A percentile compares a stretch with the other conserved stretches of the same genome.
Evolutionary conservation across 2,888 invertebrate species (phyloP).

Genomic region (Thyatira batis): DNA sequence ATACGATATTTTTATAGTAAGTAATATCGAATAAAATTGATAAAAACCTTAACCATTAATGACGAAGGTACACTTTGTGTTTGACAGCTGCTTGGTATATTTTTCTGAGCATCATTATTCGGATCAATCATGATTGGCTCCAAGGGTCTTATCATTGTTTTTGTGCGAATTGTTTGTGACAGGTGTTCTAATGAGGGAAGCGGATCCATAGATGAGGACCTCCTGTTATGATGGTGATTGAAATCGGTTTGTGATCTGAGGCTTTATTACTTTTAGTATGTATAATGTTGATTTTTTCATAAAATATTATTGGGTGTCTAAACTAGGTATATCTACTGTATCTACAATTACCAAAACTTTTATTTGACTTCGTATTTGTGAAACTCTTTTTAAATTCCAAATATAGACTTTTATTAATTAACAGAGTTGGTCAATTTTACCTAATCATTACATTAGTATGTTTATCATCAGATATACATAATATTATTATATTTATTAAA

Average conservation of each 20-base stretch:
- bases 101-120: not conserved
- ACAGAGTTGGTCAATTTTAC: too few species aligned
- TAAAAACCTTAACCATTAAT: not conserved
- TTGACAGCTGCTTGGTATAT: not conserved
- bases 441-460: too few species aligned
- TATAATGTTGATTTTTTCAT: not conserved
- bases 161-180: constrained; percentile 27
- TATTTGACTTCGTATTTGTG: too few species aligned
- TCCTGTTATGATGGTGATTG: not conserved
- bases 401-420: too few species aligned
- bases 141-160: constrained; percentile 32
- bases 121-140: not conserved
- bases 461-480: too few species aligned
- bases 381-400: too few species aligned
- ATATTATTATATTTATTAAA: too few species aligned
- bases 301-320: too few species aligned
- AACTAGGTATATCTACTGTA: too few species aligned
- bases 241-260: not conserved
- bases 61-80: not conserved
- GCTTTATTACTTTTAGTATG: not conserved
- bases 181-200: constrained; percentile 33
- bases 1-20: not conserved
- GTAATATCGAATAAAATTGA: not conserved
- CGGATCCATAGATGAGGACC: constrained; percentile 34
- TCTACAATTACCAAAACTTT: too few species aligned